Percentiles rank a stretch among this genome's conserved stretches.
phyloP scores from a whole-genome alignment of 2,113 vertebrate species.

The Sitta europaea region DNA sequence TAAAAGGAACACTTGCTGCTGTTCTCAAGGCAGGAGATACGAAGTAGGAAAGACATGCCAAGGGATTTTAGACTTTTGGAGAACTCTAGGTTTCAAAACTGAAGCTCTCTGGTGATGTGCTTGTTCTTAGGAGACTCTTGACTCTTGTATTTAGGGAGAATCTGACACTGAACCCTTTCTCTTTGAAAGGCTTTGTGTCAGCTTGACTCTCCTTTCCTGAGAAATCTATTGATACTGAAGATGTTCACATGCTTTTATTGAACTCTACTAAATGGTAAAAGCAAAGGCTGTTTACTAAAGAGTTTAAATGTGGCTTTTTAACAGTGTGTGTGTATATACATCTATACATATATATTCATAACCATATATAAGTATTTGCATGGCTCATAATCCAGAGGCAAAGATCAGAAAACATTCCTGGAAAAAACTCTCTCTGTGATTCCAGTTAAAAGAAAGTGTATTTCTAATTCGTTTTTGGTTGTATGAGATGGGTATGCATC shows the following conservation, averaged over 20 bases:
- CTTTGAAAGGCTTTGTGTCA: not conserved
- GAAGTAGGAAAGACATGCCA: not conserved
- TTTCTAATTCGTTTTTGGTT: not conserved
- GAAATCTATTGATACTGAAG: not conserved
- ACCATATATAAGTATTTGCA: not conserved
- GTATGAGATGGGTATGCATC: not conserved
- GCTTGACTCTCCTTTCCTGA: not conserved
- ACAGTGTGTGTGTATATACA: accelerated
- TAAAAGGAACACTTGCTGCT: not conserved
- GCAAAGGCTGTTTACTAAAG: not conserved
- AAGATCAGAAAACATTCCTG: not conserved
- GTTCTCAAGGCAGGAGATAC: accelerated
- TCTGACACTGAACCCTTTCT: not conserved
- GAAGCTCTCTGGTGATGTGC: not conserved
- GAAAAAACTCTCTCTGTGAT: not conserved
- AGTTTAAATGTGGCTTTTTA: not conserved
- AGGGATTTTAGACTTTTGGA: not conserved
- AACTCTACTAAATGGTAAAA: not conserved
- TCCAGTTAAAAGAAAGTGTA: not conserved
- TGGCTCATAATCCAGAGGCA: accelerated
- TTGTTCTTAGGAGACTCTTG: not conserved
- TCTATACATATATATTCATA: not conserved
- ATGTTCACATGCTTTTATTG: not conserved
- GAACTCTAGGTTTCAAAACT: not conserved
- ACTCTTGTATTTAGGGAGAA: not conserved